These are phyloP conservation scores for Uria lomvia DNA, from an alignment of 2,113 vertebrate genomes.

Conservation along the genomic window DNA sequence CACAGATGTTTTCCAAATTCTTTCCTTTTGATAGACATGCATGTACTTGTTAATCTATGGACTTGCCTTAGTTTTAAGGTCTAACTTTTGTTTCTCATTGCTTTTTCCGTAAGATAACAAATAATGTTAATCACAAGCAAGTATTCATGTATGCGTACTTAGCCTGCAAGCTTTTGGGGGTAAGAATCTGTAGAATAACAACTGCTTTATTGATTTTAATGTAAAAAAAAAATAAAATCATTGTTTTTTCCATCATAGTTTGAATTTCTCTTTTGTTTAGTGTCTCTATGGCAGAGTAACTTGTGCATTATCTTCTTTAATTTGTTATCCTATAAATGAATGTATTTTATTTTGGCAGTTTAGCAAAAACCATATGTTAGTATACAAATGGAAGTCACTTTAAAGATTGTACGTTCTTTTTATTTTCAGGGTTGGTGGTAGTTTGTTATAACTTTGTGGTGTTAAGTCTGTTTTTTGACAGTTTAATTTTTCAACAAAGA, in stretches of 20 bases:
- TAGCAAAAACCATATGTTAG: neutral
- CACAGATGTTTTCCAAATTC: neutral
- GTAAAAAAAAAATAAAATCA: neutral
- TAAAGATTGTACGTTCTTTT: neutral
- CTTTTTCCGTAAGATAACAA: neutral
- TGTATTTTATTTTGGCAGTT: neutral
- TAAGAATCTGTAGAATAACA: neutral
- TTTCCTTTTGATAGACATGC: neutral
- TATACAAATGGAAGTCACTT: neutral
- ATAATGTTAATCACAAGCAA: neutral
- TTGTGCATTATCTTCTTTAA: neutral
- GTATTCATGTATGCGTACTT: neutral
- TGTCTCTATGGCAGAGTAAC: neutral
- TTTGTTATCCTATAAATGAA: neutral
- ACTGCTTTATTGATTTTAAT: neutral
- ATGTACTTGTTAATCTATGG: neutral
- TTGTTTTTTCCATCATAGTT: neutral
- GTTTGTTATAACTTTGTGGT: neutral
- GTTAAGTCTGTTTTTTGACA: neutral
- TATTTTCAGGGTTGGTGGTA: neutral
- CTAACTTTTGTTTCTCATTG: neutral
- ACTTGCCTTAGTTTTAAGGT: neutral
- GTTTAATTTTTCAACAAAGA: neutral
- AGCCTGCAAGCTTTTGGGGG: neutral
- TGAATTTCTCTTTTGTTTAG: neutral